Conservation (phyloP, 2,113 vertebrate genomes). For the Microtus montanus region DNA sequence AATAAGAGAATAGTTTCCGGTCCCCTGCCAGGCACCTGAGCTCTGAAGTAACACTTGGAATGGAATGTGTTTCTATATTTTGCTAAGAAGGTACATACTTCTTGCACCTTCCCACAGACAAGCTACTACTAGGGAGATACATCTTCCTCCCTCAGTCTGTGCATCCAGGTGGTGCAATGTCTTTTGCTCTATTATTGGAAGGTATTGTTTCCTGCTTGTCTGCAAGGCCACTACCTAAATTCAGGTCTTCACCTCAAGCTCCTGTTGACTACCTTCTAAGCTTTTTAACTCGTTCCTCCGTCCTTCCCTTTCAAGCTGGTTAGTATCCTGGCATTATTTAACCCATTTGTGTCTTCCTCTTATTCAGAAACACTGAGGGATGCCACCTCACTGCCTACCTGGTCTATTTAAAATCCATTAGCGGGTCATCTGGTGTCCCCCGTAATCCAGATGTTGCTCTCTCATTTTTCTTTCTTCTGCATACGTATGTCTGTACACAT, state of each 20-base stretch:
- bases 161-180: background rate
- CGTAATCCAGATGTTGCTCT: background rate
- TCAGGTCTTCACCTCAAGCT: too few species aligned
- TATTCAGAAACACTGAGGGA: slow-evolving; percentile 4
- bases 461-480: background rate
- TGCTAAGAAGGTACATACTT: background rate
- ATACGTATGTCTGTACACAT: background rate
- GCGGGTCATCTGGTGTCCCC: background rate
- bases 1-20: background rate
- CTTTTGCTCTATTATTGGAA: background rate
- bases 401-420: background rate
- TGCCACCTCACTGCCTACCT: background rate
- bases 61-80: background rate
- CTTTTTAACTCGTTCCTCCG: background rate
- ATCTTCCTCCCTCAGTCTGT: background rate
- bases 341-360: background rate
- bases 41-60: background rate
- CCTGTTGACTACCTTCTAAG: background rate
- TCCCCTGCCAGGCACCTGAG: background rate
- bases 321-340: background rate
- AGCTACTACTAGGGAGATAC: background rate
- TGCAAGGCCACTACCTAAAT: background rate
- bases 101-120: background rate
- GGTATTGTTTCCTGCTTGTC: background rate
- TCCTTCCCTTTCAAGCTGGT: background rate